phyloP scores from a whole-genome alignment of 2,888 invertebrate species.

The Lycia hirtaria region DNA sequence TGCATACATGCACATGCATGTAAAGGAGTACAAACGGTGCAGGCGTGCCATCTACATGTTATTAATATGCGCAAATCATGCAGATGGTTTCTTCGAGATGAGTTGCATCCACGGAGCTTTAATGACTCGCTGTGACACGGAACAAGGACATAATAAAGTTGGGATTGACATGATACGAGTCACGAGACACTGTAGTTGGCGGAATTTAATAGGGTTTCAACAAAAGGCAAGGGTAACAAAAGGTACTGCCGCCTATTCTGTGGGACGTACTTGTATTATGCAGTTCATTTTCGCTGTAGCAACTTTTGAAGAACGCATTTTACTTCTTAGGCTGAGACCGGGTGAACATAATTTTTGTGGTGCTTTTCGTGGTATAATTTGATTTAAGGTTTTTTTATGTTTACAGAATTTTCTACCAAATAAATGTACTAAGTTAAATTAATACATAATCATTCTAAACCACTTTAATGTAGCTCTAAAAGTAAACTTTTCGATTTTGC shows the following conservation, averaged over 20 bases:
- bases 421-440: too few species aligned
- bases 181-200: constrained; percentile 28
- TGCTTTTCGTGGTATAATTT: background rate
- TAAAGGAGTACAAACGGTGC: constrained; percentile 46
- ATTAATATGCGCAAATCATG: constrained; percentile 77
- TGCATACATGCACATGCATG: constrained; percentile 44
- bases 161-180: constrained; percentile 44
- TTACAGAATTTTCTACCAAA: too few species aligned
- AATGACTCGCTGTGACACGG: constrained; percentile 55
- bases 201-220: constrained; percentile 32
- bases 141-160: constrained; percentile 45
- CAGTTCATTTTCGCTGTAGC: constrained; percentile 7
- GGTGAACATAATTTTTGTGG: background rate
- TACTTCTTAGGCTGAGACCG: background rate
- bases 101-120: constrained; percentile 51
- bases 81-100: constrained; percentile 66
- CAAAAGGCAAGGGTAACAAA: constrained; percentile 32
- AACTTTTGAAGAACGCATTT: constrained; percentile 13
- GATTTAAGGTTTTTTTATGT: background rate
- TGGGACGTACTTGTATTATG: constrained; percentile 19
- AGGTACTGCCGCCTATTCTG: constrained; percentile 14
- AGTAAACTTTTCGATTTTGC: too few species aligned
- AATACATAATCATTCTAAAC: too few species aligned
- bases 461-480: too few species aligned
- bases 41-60: constrained; percentile 49